phyloP scores from a whole-genome alignment of 2,113 vertebrate genomes.

The Brevimyrus niger region DNA sequence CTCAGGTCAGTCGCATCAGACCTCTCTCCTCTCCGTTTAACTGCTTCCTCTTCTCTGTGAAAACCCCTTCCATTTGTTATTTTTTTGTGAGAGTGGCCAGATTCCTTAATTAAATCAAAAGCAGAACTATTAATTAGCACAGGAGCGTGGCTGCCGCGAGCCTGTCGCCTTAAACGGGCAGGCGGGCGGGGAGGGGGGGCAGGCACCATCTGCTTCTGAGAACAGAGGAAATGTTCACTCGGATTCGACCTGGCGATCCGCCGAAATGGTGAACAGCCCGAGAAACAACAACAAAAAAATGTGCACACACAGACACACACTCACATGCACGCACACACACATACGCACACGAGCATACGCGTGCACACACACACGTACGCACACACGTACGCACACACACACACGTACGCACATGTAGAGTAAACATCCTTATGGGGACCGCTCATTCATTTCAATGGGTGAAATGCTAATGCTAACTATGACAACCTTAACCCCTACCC shows the following conservation, averaged over 20 bases:
- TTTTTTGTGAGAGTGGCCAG: constrained; percentile 29
- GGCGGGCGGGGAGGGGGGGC: background rate
- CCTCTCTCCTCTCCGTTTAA: background rate
- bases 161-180: constrained; percentile 23
- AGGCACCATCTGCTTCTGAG: constrained; percentile 56
- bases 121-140: constrained; percentile 45
- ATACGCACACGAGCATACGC: too few species aligned
- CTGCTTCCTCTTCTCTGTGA: background rate
- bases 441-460: too few species aligned
- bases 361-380: too few species aligned
- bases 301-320: too few species aligned
- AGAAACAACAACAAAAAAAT: background rate
- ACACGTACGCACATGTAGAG: too few species aligned
- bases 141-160: constrained; percentile 34
- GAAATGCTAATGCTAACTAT: too few species aligned
- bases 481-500: too few species aligned
- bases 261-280: background rate
- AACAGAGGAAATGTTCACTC: constrained; percentile 41
- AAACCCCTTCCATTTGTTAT: background rate
- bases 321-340: too few species aligned
- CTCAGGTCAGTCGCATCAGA: background rate
- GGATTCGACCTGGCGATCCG: constrained; percentile 43
- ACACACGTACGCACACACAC: too few species aligned
- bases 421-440: too few species aligned
- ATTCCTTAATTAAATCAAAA: constrained; percentile 44